phyloP scores from a whole-genome alignment of 2,888 invertebrate genomes.

The Athalia circularis region DNA sequence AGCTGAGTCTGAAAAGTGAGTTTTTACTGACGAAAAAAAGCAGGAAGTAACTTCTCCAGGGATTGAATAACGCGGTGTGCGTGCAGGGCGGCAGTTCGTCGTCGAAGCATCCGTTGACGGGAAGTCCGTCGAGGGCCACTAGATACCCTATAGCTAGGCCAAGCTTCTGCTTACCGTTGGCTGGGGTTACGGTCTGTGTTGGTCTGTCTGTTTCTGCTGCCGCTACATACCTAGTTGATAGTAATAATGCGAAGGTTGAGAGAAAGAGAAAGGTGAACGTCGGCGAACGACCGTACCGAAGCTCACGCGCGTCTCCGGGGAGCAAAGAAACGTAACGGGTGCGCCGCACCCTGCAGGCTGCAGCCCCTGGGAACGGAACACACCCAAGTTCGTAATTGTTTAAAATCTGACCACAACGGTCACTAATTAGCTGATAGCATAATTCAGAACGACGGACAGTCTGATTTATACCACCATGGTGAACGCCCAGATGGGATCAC shows the following conservation, averaged over 20 bases:
- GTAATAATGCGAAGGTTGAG: conserved; percentile 28
- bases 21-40: too few relatives aligned
- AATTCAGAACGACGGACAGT: conserved; percentile 46
- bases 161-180: conserved; percentile 9
- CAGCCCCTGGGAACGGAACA: conserved; percentile 59
- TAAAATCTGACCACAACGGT: conserved; percentile 66
- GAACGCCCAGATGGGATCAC: not conserved
- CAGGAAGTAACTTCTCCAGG: conserved; percentile 15
- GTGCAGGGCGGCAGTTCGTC: conserved; percentile 68
- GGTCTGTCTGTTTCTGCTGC: too few relatives aligned
- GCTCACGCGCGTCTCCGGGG: conserved; percentile 63
- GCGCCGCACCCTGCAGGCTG: conserved; percentile 61
- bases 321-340: conserved; percentile 57
- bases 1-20: too few relatives aligned
- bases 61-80: conserved; percentile 50
- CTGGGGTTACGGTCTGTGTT: not conserved
- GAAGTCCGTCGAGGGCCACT: conserved; percentile 45
- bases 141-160: not conserved
- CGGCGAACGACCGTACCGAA: conserved; percentile 39
- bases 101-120: conserved; percentile 64
- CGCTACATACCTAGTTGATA: too few relatives aligned
- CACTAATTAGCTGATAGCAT: conserved; percentile 59
- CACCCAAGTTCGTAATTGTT: conserved; percentile 60
- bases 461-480: conserved; percentile 50
- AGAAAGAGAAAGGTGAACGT: not conserved